Evolutionary conservation across 2,113 vertebrate genomes (phyloP).

Genomic region (Nycticebus coucang): DNA sequence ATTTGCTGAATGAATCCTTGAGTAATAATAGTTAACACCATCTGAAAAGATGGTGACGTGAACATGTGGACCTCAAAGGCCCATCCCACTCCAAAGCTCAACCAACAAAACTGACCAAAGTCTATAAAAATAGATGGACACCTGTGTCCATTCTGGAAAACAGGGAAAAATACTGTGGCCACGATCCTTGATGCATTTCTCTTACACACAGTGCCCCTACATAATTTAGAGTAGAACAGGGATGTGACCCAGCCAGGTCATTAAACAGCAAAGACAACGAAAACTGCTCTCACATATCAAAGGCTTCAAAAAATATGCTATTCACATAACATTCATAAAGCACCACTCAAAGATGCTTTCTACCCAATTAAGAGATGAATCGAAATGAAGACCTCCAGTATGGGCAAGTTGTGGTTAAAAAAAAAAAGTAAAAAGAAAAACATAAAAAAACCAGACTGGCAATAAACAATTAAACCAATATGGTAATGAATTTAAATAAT

Average conservation of each 20-base stretch:
- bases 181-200: not conserved
- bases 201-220: not conserved
- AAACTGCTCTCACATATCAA: not conserved
- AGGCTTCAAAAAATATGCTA: not conserved
- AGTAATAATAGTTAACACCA: not conserved
- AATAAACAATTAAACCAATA: constrained; percentile 20
- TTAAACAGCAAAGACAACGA: not conserved
- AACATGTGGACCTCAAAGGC: not conserved
- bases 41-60: not conserved
- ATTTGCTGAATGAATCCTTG: not conserved
- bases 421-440: not conserved
- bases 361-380: not conserved
- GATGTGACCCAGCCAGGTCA: not conserved
- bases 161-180: not conserved
- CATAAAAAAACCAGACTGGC: not conserved
- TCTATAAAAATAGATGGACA: not conserved
- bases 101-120: not conserved
- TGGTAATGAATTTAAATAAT: constrained; percentile 45
- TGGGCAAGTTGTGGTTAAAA: constrained; percentile 14
- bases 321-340: not conserved
- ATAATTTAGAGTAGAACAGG: not conserved
- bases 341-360: not conserved
- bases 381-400: constrained; percentile 32
- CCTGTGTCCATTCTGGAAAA: not conserved
- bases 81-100: not conserved